A percentile compares a stretch with the other conserved stretches of the same genome.
These are phyloP conservation scores for Erebia palarica DNA, from an alignment of 2,888 invertebrate species.

Conservation along the genomic window DNA sequence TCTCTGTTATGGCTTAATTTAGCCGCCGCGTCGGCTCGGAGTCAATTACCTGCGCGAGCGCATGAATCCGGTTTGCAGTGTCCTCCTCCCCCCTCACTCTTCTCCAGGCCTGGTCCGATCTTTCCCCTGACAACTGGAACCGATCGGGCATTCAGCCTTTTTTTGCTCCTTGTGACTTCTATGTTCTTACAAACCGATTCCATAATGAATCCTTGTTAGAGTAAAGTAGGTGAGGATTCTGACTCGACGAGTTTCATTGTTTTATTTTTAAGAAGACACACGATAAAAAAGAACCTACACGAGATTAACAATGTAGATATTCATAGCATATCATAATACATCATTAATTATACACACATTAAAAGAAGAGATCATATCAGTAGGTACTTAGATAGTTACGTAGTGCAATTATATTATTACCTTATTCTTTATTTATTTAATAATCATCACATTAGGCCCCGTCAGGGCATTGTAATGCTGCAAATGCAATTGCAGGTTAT, in stretches of 20 bases:
- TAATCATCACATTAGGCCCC: no score
- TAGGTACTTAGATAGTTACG: not conserved
- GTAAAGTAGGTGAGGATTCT: conserved; percentile 16
- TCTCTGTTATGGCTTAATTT: conserved; percentile 78
- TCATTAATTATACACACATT: not conserved
- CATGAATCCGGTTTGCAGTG: conserved; percentile 71
- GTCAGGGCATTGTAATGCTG: no score
- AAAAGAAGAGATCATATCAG: not conserved
- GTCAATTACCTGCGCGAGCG: conserved; percentile 78
- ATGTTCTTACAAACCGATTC: conserved; percentile 43
- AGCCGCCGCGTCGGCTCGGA: conserved; percentile 54
- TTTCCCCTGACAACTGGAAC: conserved; percentile 54
- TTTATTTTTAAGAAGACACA: not conserved
- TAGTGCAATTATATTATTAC: no score
- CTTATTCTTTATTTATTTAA: no score
- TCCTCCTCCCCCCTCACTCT: conserved; percentile 48
- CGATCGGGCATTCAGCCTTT: conserved; percentile 62
- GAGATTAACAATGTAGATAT: conserved; percentile 8
- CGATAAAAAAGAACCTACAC: not conserved
- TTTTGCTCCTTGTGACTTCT: conserved; percentile 62
- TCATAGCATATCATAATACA: not conserved
- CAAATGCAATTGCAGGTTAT: no score
- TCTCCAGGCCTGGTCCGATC: conserved; percentile 29
- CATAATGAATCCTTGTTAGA: conserved; percentile 49
- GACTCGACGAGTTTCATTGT: conserved; percentile 17